Evolutionary conservation across 2,797 vertebrate genomes (phyloP), one percentile per base, ranked within the genome.

Genomic region (Catamblyrhynchus diadema): DNA sequence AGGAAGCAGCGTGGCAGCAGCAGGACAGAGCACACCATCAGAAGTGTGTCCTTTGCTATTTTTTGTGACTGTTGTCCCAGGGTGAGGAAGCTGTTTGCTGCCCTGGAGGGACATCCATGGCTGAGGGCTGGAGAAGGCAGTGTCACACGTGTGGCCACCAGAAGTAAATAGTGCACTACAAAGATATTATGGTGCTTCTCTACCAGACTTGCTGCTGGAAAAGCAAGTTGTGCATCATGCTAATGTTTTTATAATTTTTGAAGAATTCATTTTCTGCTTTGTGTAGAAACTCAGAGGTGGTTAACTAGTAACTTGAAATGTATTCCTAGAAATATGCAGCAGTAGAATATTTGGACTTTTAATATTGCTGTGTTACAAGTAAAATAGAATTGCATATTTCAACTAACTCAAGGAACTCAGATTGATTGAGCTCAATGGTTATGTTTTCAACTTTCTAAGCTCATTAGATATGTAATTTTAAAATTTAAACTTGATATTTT

Each of bases 131-230:
- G 65, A 87, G 67, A 61, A 69, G 3, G 19, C 86, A 51, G 88
- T 1, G 22, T 84, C 91, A 80, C 48, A 13, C 3, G 0, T 37
- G 88, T 89, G 92, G 69, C 86, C 60, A 37, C 37, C 33, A 57
- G 86, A 86, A 94, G 86, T 90, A 81, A 82, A 78, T 82, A 56
- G 59, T 97, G 96, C 96, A 96, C 95, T 96, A 95, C 82, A 86
- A 90, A 93, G 89, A 90, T 88, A 69, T 56, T 59, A 95, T 79
- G 98, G 97, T 97, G 97, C 97, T 98, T 95, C 89, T 89, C 45
- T 71, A 18, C 54, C 51, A 79, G 41, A 96, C 97, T 98, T 98
- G 98, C 98, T 98, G 97, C 97, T 98, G 98, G 98, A 89, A 97
- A 98, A 97, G 97, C 97, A 98, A 97, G 98, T 92, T 80, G 79